Conservation (phyloP, 2,888 invertebrate species). For the Podotricha telesiphe region DNA sequence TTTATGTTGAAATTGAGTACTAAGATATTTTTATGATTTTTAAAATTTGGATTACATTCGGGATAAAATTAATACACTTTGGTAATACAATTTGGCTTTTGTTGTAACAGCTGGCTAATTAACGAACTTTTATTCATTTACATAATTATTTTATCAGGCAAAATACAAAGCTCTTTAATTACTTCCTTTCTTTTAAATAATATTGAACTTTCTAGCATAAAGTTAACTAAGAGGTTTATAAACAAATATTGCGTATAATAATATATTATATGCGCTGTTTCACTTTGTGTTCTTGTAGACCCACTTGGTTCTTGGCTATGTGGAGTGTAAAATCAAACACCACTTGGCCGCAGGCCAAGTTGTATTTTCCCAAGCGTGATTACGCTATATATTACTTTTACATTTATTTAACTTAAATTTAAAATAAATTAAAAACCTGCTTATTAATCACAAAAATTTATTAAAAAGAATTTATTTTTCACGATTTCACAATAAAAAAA, state of each 20-base stretch:
- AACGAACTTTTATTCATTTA: too few species aligned
- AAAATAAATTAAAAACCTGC: neutral
- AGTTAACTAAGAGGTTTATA: neutral
- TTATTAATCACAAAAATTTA: neutral
- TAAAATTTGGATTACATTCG: too few species aligned
- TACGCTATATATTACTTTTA: constrained; percentile 17
- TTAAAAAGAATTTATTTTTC: neutral
- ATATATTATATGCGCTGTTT: constrained; percentile 12
- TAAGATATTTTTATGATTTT: too few species aligned
- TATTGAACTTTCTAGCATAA: neutral
- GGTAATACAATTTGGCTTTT: too few species aligned
- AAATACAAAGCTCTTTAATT: too few species aligned
- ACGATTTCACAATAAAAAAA: neutral
- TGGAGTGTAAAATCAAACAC: constrained; percentile 28
- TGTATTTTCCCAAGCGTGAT: constrained; percentile 23
- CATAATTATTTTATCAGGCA: too few species aligned
- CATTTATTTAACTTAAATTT: neutral
- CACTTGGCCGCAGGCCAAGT: constrained; percentile 34
- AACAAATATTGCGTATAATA: neutral
- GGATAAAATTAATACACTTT: too few species aligned
- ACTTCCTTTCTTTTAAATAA: too few species aligned
- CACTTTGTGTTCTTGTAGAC: constrained; percentile 14
- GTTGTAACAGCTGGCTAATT: too few species aligned
- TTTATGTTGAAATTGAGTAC: too few species aligned
- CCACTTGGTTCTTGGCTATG: constrained; percentile 17